phyloP scores from a whole-genome alignment of 2,888 invertebrate genomes.

The Pristionchus japonicus region DNA sequence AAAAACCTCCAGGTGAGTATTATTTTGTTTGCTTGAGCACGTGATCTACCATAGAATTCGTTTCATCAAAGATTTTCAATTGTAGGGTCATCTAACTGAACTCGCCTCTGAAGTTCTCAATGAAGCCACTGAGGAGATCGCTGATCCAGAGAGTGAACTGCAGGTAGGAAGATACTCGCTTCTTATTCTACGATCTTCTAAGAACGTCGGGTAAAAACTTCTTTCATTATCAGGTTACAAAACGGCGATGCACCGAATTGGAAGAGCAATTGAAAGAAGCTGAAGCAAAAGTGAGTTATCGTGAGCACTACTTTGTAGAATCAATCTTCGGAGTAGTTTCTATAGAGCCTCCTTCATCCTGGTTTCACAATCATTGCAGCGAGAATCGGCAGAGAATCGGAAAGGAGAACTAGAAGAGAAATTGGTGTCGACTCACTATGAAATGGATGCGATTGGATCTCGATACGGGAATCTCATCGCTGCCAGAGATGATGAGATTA shows the following conservation, averaged over 20 bases:
- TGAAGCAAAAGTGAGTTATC: slow-evolving; percentile 27
- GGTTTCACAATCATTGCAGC: too few relatives aligned
- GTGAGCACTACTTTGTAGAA: not conserved
- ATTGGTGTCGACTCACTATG: slow-evolving; percentile 57
- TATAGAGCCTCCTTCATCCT: too few relatives aligned
- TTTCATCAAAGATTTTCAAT: not conserved
- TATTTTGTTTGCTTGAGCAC: slow-evolving; percentile 16
- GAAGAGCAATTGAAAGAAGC: slow-evolving; percentile 45
- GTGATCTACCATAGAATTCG: not conserved
- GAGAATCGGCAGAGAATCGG: not conserved
- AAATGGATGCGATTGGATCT: slow-evolving; percentile 62
- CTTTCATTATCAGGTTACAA: slow-evolving; percentile 8
- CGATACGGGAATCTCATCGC: slow-evolving; percentile 61
- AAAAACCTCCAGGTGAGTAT: slow-evolving; percentile 41
- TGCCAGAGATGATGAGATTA: slow-evolving; percentile 66
- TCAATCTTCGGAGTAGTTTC: too few relatives aligned
- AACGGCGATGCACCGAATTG: slow-evolving; percentile 29
- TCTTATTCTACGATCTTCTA: too few relatives aligned
- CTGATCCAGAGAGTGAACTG: slow-evolving; percentile 67
- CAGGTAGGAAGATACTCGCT: slow-evolving; percentile 52
- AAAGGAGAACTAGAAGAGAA: slow-evolving; percentile 58
- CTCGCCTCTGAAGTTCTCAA: slow-evolving; percentile 69
- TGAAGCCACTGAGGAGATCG: slow-evolving; percentile 67
- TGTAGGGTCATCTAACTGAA: slow-evolving; percentile 68
- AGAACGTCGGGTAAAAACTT: too few relatives aligned